Evolutionary conservation across 2,113 vertebrate species (phyloP), one percentile per base, ranked within the genome.

Genomic region (Zapornia atra): DNA sequence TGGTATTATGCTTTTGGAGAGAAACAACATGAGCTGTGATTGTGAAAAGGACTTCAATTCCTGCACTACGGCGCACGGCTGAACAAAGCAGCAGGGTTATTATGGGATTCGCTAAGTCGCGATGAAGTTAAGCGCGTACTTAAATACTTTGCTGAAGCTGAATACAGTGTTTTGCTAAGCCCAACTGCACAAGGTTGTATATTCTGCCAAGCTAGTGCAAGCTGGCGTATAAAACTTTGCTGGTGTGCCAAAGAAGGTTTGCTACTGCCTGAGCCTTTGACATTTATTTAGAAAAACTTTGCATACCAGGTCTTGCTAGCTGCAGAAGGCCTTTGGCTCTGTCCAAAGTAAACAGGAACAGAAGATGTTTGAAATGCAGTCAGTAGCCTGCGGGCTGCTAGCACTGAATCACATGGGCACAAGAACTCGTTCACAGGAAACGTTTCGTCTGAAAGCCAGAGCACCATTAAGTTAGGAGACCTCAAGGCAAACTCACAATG

Each of bases 321-420:
- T 79, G 78, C 76, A 28, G 24, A 73, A 57, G 16, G n/a, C 42
- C 60, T 83, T 81, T 31, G 38, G 38, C 72, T 82, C n/a, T 51
- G 69, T 36, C 60, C 56, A 64, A 80, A 88, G 65, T 19, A 72
- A 95, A 78, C 17, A 71, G 50, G 68, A 92, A 48, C 7, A 46
- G 36, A 15, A 22, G 44, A 57, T 13, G 16, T 21, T 15, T 31
- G 51, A 64, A 73, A 56, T 3, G 8, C 10, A 50, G 34, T 29
- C 24, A 24, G 16, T 1, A 78, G 42, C 10, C 53, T 25, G 46
- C 50, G 71, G 17, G 10, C 21, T 5, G 6, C 28, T 8, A 0
- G 4, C 8, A 28, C 9, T 5, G 5, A 72, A 57, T 31, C 29
- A 36, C 31, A 34, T 0, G 0, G 36, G 31, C n/a, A 42, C 7